phyloP scores from a whole-genome alignment of 1,140 invertebrate genomes.

The Drosophila quadrilineata region DNA sequence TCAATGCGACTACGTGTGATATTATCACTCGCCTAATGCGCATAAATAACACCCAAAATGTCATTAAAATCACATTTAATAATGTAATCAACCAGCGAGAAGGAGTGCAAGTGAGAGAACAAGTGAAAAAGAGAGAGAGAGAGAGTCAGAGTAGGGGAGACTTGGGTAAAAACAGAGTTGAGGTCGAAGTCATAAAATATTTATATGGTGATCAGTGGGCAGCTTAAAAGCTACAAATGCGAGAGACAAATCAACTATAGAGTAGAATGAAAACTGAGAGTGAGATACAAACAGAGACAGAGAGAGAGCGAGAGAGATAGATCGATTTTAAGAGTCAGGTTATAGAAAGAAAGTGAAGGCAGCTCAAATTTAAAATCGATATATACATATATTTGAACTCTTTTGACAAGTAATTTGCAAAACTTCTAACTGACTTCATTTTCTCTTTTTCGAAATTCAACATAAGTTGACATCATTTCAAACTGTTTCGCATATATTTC shows the following conservation, averaged over 20 bases:
- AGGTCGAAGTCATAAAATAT: constrained; percentile 32
- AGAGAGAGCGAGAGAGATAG: background rate
- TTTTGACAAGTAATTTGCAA: too few species aligned
- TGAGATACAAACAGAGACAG: background rate
- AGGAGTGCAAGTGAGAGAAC: background rate
- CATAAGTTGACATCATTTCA: too few species aligned
- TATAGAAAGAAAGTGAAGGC: too few species aligned
- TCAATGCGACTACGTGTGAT: constrained; percentile 28
- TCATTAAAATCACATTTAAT: constrained; percentile 70
- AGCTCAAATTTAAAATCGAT: too few species aligned
- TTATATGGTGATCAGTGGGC: constrained; percentile 31
- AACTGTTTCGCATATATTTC: too few species aligned
- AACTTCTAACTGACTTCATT: too few species aligned
- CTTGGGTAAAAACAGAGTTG: background rate
- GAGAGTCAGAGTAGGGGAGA: background rate
- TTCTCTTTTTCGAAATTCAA: too few species aligned
- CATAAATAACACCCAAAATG: constrained; percentile 37
- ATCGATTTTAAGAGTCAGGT: background rate
- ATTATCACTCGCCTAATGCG: constrained; percentile 17
- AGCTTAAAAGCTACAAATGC: constrained; percentile 22
- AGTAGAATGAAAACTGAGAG: background rate
- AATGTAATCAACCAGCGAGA: constrained; percentile 19
- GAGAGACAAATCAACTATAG: too few species aligned
- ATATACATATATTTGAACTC: too few species aligned
- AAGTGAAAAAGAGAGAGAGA: background rate